These are phyloP conservation scores for Incurvaria masculella DNA, from an alignment of 2,888 invertebrate genomes.

Conservation along the genomic window DNA sequence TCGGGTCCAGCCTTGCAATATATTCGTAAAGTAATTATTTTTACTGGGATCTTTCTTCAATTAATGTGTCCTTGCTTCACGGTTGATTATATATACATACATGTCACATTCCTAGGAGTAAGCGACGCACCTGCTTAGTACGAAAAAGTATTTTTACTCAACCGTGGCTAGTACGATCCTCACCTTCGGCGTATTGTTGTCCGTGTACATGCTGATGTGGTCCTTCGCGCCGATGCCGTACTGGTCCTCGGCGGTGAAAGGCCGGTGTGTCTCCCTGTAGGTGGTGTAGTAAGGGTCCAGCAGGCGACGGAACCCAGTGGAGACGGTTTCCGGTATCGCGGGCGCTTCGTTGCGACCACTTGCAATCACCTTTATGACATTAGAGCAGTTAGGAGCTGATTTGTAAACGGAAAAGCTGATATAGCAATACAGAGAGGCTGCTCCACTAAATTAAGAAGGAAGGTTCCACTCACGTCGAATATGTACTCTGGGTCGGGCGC, in stretches of 20 bases:
- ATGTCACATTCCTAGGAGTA: no score
- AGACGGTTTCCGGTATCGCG: conserved; percentile 28
- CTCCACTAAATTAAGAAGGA: no score
- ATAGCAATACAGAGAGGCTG: no score
- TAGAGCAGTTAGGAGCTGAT: no score
- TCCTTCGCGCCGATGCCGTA: conserved; percentile 43
- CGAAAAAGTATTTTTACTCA: no score
- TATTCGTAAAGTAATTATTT: no score
- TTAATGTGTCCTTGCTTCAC: no score
- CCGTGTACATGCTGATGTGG: conserved; percentile 43
- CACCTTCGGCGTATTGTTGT: conserved; percentile 37
- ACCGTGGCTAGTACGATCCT: not conserved
- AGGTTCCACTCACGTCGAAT: conserved; percentile 32
- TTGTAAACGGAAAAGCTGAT: no score
- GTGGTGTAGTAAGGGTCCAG: conserved; percentile 43
- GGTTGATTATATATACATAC: no score
- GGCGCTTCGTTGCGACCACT: conserved; percentile 41
- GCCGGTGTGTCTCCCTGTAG: conserved; percentile 31
- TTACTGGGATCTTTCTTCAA: no score
- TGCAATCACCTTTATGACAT: conserved; percentile 31
- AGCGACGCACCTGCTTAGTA: no score
- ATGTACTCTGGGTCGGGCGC: conserved; percentile 43
- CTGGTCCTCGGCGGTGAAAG: conserved; percentile 36
- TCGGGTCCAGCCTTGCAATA: no score
- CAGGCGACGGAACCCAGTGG: conserved; percentile 30